Conservation (phyloP, 1,140 invertebrate species). For the Listronotus bonariensis region DNA sequence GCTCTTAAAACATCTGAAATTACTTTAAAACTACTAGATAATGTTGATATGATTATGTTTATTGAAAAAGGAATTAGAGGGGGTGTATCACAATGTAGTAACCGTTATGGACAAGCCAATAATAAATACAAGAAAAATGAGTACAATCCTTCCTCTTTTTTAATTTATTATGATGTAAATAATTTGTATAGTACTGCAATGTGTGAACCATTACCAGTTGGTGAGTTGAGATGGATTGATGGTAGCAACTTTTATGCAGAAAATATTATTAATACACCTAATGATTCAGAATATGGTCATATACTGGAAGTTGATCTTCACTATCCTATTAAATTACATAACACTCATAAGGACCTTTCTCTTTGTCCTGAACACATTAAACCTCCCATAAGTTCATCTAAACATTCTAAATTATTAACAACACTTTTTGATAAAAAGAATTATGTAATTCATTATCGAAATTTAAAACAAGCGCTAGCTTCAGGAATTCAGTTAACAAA, state of each 20-base stretch:
- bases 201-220: slow-evolving; percentile 55
- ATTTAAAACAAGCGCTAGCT: no score
- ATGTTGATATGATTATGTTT: background rate
- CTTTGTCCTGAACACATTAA: slow-evolving; percentile 44
- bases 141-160: slow-evolving; percentile 51
- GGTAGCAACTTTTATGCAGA: slow-evolving; percentile 41
- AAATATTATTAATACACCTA: slow-evolving; percentile 45
- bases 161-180: slow-evolving; percentile 57
- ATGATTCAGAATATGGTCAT: slow-evolving; percentile 46
- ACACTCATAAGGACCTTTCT: slow-evolving; percentile 55
- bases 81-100: slow-evolving; percentile 46
- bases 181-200: slow-evolving; percentile 60
- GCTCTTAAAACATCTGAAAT: slow-evolving; percentile 50
- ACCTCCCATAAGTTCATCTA: no score
- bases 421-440: no score
- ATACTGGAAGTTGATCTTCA: slow-evolving; percentile 34
- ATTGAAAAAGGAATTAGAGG: no score
- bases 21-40: slow-evolving; percentile 51
- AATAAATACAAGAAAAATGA: slow-evolving; percentile 52
- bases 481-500: no score
- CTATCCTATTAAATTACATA: slow-evolving; percentile 37
- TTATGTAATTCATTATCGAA: no score
- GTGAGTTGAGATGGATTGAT: slow-evolving; percentile 56
- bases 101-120: slow-evolving; percentile 51
- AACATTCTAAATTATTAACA: no score